These are phyloP conservation scores for Alauda arvensis DNA, from an alignment of 2,797 vertebrate species.

Conservation along the genomic window DNA sequence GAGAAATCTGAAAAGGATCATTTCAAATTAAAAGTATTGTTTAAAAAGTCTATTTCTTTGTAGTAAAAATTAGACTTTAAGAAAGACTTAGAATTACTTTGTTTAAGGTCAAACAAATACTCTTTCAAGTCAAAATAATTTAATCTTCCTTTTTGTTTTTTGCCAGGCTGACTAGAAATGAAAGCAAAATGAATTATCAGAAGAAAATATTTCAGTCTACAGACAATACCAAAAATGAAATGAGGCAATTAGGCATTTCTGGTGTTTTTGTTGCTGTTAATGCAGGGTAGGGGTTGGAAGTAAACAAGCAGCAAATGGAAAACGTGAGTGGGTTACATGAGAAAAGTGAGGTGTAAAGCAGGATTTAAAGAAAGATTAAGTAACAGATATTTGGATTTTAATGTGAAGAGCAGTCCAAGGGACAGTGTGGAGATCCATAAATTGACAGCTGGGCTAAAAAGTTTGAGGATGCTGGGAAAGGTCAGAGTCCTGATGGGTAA, in stretches of 20 bases:
- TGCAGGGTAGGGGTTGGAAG: neutral
- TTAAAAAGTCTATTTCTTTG: neutral
- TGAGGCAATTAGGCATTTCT: neutral
- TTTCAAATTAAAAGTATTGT: neutral
- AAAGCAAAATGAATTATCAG: slow-evolving; percentile 2
- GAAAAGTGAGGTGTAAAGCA: neutral
- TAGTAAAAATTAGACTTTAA: neutral
- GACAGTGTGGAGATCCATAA: neutral
- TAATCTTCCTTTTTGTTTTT: slow-evolving; percentile 10
- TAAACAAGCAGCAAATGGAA: neutral
- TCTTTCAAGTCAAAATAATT: neutral
- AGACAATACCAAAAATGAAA: neutral
- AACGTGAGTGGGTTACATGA: neutral
- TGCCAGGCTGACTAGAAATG: neutral
- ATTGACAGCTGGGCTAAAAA: neutral
- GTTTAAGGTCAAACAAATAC: neutral
- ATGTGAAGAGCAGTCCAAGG: neutral
- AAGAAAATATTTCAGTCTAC: neutral
- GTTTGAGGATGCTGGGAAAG: neutral
- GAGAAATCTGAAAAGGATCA: neutral
- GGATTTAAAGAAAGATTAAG: neutral
- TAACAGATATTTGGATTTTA: neutral
- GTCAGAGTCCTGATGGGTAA: rapidly evolving
- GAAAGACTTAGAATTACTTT: neutral
- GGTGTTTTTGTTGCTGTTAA: neutral